Percentiles rank a stretch among this genome's conserved stretches.
phyloP scores from a whole-genome alignment of 1,140 invertebrate species.

The Drosophila sechellia region DNA sequence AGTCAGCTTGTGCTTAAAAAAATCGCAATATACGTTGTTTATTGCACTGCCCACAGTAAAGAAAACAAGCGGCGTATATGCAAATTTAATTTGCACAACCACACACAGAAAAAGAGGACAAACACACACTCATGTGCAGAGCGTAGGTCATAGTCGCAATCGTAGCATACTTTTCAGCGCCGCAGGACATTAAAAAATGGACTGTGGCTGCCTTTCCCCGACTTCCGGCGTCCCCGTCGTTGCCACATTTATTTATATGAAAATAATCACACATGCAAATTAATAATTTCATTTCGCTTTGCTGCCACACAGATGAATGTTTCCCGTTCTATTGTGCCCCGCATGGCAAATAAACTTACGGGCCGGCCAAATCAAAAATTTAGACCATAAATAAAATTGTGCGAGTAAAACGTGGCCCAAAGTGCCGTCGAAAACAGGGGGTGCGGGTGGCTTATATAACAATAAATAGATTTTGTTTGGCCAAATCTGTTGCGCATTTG shows the following conservation, averaged over 20 bases:
- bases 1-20: constrained; percentile 33
- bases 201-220: constrained; percentile 15
- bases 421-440: not conserved
- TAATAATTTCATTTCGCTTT: constrained; percentile 74
- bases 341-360: constrained; percentile 17
- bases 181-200: constrained; percentile 66
- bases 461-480: constrained; percentile 64
- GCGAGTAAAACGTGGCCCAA: constrained; percentile 25
- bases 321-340: constrained; percentile 25
- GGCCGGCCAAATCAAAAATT: constrained; percentile 62
- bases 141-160: constrained; percentile 41
- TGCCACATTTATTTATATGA: constrained; percentile 63
- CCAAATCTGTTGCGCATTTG: constrained; percentile 75
- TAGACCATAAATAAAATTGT: constrained; percentile 73
- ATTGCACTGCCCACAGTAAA: constrained; percentile 60
- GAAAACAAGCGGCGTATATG: constrained; percentile 69
- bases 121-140: not conserved
- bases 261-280: constrained; percentile 82
- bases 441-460: constrained; percentile 36
- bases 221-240: not conserved
- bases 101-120: constrained; percentile 5
- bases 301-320: constrained; percentile 10
- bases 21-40: constrained; percentile 37
- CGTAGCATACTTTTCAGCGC: constrained; percentile 74
- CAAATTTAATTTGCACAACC: constrained; percentile 71